Evolutionary conservation across 2,113 vertebrate species (phyloP), one percentile per base, ranked within the genome.

Genomic region (Triplophysa dalaica): DNA sequence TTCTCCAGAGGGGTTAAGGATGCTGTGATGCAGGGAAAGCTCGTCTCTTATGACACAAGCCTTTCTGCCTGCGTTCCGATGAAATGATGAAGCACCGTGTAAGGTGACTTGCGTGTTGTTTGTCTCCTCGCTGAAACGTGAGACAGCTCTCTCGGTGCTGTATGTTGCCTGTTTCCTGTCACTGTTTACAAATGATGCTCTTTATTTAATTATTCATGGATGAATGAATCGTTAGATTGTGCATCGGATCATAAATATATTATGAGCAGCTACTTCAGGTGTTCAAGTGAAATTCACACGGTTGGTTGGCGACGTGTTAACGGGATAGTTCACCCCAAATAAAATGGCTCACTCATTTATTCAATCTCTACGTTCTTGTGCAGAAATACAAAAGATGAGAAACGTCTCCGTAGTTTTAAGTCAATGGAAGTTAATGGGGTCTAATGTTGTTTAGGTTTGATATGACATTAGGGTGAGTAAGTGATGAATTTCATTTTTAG

Each of bases 111-210:
- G 41, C 8, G 10, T 75, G 72, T 3, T 75, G 72, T 45, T 75
- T 26, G n/a, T 75, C 72, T 75, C 56, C 24, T 12, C 58, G 58
- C 26, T 62, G 72, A 62, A 75, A 75, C 26, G 21, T 62, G 72
- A 75, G 58, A 43, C 21, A 11, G 43, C 3, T 29, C 38, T 61
- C 41, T 26, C 38, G 48, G 22, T 73, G 21, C 54, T 43, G 41
- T 43, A 3, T 6, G 17, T 54, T 58, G 52, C 19, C 26, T 16
- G 29, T 72, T 43, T 63, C 33, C 21, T 7, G 58, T 75, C 56
- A 19, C 21, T 26, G 38, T 74, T 62, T 61, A 41, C 21, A 12
- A 43, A 26, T 33, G 45, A 62, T 26, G 21, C 4, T 48, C 21
- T 41, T 72, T 58, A 38, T 58, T 72, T 19, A 16, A 33, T n/a